Base-by-base conservation (phyloP, 2,113 vertebrate genomes). In the Cygnus buccinator region DNA sequence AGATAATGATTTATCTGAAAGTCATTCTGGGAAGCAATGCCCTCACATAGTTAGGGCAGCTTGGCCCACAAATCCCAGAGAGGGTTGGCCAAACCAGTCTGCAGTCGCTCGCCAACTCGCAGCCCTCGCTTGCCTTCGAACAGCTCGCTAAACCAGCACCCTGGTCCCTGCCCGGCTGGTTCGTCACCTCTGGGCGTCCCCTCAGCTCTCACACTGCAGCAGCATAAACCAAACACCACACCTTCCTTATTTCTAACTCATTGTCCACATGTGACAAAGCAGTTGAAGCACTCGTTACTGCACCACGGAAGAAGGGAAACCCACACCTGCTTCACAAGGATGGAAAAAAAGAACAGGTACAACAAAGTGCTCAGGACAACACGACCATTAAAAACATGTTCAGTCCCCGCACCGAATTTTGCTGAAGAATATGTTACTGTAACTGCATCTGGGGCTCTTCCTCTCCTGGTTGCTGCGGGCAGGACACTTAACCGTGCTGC, bases 131-230 rank as follows among this genome's bases (percentile, higher is more conserved):
- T 46, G 54, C 3, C 10, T 39, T 77, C 39, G 65, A 83, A 73
- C 3, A 33, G 82, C 91, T 89, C 84, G 97, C 84, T 91, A 85
- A 97, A 97, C 89, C 92, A 83, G 87, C 76, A 87, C 5, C 84
- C 87, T 44, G 87, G 63, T 88, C 95, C 93, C 72, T 79, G 96
- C 44, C 50, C 8, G 90, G 95, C 96, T 92, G 89, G 94, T 97
- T 97, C 92, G 71, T 54, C 46, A 84, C 89, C 94, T 80, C 70
- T 87, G 87, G 95, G 73, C 73, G 19, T 39, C 79, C 84, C 70
- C 86, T 75, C 41, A 94, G 50, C 39, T 82, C 70, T 65, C 84
- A 11, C 76, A 78, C 85, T 87, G n/a, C 91, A 90, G 82, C n/a
- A 82, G 74, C 75, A 86, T 72, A 87, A 91, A 63, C 41, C 52